A percentile compares a stretch with the other conserved stretches of the same genome.
phyloP scores from a whole-genome alignment of 2,888 invertebrate species.

The Onchidella celtica region DNA sequence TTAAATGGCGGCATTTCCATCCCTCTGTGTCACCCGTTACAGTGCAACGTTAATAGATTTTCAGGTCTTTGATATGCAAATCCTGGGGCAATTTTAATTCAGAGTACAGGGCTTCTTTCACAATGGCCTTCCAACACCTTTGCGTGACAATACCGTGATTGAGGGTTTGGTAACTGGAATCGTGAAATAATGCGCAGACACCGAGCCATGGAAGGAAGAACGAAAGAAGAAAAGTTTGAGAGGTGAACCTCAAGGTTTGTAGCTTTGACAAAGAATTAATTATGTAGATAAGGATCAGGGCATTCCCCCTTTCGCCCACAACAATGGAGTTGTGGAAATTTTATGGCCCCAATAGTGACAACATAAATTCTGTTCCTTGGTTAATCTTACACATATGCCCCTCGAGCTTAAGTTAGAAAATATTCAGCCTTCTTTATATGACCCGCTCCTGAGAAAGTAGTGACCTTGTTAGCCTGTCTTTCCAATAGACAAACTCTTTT shows the following conservation, averaged over 20 bases:
- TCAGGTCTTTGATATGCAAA: constrained; percentile 34
- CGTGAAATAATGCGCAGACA: constrained; percentile 4
- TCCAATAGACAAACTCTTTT: too few relatives aligned
- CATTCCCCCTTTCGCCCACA: neutral
- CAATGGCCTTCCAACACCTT: constrained; percentile 14
- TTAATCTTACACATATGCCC: neutral
- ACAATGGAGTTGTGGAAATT: neutral
- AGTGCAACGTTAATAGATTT: constrained; percentile 26
- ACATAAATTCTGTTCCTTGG: neutral
- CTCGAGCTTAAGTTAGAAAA: too few relatives aligned
- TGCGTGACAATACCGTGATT: constrained; percentile 28
- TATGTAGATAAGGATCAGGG: constrained; percentile 20
- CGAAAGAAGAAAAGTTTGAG: neutral
- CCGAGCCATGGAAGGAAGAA: neutral
- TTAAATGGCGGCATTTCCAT: too few relatives aligned
- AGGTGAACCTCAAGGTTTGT: constrained; percentile 9
- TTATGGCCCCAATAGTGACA: neutral
- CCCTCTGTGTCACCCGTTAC: too few relatives aligned
- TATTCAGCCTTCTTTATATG: too few relatives aligned
- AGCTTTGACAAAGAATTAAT: neutral
- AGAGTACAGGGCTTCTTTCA: neutral
- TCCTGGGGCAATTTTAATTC: neutral
- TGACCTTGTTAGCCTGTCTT: too few relatives aligned
- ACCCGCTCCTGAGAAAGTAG: too few relatives aligned
- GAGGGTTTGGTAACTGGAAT: constrained; percentile 17